These are phyloP conservation scores for Peromyscus californicus DNA, from an alignment of 2,113 vertebrate genomes.

Conservation along the genomic window DNA sequence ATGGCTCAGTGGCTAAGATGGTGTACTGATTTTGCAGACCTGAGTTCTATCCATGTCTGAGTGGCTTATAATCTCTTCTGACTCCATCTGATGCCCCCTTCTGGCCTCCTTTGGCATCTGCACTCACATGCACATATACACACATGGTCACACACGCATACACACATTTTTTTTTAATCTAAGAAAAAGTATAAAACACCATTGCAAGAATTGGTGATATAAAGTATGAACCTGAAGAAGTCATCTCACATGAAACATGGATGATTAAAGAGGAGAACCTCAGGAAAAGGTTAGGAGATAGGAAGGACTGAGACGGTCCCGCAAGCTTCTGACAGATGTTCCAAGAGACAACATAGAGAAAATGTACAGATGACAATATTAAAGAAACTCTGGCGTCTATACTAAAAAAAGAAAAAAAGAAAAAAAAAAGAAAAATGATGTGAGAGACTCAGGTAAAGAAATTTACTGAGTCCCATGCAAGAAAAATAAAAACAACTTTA, in stretches of 20 bases:
- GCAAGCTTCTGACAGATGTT: neutral
- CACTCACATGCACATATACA: neutral
- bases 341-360: neutral
- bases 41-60: neutral
- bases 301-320: neutral
- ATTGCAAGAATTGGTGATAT: neutral
- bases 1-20: neutral
- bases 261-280: neutral
- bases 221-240: neutral
- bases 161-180: neutral
- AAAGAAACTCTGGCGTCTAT: neutral
- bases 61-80: neutral
- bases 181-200: neutral
- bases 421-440: neutral
- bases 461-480: neutral
- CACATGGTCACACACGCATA: neutral
- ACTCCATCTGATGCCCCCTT: neutral
- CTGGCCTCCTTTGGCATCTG: neutral
- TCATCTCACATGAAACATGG: neutral
- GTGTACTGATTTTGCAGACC: neutral
- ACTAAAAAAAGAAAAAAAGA: constrained; percentile 6
- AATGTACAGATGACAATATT: neutral
- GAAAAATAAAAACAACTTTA: neutral
- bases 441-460: neutral
- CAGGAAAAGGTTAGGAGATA: neutral